phyloP scores from a whole-genome alignment of 2,797 vertebrate species.

The Pseudopleuronectes americanus region DNA sequence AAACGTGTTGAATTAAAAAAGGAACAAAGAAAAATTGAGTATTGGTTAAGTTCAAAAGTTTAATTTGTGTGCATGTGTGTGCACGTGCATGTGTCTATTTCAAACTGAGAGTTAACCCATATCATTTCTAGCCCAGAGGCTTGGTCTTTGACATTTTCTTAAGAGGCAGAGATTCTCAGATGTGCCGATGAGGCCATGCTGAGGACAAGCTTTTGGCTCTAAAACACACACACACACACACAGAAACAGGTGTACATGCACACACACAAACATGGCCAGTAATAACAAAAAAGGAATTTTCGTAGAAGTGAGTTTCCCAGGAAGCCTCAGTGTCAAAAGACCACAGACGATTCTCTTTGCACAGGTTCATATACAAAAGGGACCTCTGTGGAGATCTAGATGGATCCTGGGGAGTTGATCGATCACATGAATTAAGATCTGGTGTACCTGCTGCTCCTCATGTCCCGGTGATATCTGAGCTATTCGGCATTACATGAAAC shows the following conservation, averaged over 20 bases:
- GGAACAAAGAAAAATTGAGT: neutral
- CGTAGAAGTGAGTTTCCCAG: constrained; percentile 44
- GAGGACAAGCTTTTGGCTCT: constrained; percentile 66
- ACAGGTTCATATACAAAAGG: constrained; percentile 35
- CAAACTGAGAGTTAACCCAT: constrained; percentile 62
- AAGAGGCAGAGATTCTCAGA: constrained; percentile 72
- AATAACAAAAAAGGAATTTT: constrained; percentile 64
- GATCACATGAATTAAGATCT: constrained; percentile 47
- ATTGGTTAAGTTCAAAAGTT: constrained; percentile 22
- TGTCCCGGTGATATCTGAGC: constrained; percentile 52
- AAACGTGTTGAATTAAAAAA: neutral
- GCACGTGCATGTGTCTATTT: constrained; percentile 14
- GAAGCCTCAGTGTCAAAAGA: constrained; percentile 42
- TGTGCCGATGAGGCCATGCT: constrained; percentile 68
- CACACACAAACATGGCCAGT: constrained; percentile 37
- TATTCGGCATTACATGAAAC: constrained; percentile 72
- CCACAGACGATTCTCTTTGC: constrained; percentile 27
- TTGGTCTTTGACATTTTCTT: constrained; percentile 66
- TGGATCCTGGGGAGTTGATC: constrained; percentile 40
- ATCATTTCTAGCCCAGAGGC: constrained; percentile 67
- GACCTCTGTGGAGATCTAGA: constrained; percentile 34
- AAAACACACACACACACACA: constrained; percentile 10
- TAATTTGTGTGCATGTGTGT: neutral
- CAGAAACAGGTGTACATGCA: constrained; percentile 11
- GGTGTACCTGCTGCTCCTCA: constrained; percentile 34